Conservation (phyloP, 2,113 vertebrate genomes). For the Plecturocebus donacophilus region DNA sequence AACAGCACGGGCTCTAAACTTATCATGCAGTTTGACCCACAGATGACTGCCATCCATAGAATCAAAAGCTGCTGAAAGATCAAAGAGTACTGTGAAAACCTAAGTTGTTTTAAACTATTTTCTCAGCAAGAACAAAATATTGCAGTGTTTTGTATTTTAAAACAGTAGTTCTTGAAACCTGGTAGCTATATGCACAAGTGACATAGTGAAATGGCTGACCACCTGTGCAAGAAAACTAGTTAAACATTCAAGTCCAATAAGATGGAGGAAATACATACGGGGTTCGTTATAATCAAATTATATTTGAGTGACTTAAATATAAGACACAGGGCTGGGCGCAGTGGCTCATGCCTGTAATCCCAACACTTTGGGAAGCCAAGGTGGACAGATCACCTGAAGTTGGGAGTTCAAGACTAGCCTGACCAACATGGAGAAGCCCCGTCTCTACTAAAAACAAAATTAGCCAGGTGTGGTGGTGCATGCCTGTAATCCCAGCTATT, state of each 20-base stretch:
- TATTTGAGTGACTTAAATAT: not conserved
- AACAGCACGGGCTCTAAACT: not conserved
- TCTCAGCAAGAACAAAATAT: constrained; percentile 6
- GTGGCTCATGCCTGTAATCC: too few species aligned
- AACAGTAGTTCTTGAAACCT: not conserved
- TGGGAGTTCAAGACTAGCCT: too few species aligned
- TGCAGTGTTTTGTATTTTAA: not conserved
- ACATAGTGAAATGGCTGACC: not conserved
- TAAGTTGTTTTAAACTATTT: not conserved
- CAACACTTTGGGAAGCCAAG: too few species aligned
- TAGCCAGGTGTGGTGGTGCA: too few species aligned
- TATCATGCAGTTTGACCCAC: not conserved
- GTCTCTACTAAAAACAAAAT: too few species aligned
- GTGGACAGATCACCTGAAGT: too few species aligned
- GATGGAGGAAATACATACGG: not conserved
- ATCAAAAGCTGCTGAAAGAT: not conserved
- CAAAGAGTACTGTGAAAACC: not conserved
- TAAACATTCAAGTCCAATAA: not conserved
- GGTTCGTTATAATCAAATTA: not conserved
- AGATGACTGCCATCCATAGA: not conserved
- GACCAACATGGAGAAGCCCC: too few species aligned
- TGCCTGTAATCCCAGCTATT: too few species aligned
- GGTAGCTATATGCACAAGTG: not conserved
- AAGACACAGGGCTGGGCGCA: too few species aligned
- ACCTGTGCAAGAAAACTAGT: not conserved